Conservation (phyloP, 2,797 vertebrate genomes). For the Periparus ater region DNA sequence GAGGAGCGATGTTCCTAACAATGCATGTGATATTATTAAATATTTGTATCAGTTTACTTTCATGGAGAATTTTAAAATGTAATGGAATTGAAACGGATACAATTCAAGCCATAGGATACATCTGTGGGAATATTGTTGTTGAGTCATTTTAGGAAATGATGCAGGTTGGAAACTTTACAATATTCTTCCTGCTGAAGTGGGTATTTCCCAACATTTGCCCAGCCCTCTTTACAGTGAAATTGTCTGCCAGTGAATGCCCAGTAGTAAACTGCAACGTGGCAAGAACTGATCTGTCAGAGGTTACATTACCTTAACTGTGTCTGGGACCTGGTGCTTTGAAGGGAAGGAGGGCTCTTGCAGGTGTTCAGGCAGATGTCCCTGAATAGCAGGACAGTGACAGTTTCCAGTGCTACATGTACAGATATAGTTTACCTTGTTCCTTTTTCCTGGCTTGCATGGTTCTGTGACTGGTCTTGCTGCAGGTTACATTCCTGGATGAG, state of each 20-base stretch:
- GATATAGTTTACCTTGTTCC: not conserved
- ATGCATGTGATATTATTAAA: not conserved
- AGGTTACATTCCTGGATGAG: not conserved
- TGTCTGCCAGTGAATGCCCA: not conserved
- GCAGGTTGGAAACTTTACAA: not conserved
- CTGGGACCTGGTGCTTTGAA: not conserved
- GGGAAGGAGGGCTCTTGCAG: not conserved
- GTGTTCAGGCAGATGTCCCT: not conserved
- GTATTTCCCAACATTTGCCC: not conserved
- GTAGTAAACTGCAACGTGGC: not conserved
- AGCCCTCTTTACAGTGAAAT: not conserved
- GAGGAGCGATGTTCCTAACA: not conserved
- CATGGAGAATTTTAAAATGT: not conserved
- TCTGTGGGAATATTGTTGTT: not conserved
- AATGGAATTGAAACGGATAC: not conserved
- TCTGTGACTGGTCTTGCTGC: not conserved
- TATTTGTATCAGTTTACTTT: not conserved
- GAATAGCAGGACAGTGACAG: not conserved
- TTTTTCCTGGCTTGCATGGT: not conserved
- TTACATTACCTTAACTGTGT: not conserved
- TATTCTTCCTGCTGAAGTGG: conserved; percentile 1
- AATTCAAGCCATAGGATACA: conserved; percentile 6
- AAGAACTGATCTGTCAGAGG: not conserved
- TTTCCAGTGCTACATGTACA: not conserved
- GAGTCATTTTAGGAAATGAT: conserved; percentile 35